These are phyloP conservation scores for Hypselothyrea guttata DNA, from an alignment of 2,888 invertebrate species.

Conservation along the genomic window DNA sequence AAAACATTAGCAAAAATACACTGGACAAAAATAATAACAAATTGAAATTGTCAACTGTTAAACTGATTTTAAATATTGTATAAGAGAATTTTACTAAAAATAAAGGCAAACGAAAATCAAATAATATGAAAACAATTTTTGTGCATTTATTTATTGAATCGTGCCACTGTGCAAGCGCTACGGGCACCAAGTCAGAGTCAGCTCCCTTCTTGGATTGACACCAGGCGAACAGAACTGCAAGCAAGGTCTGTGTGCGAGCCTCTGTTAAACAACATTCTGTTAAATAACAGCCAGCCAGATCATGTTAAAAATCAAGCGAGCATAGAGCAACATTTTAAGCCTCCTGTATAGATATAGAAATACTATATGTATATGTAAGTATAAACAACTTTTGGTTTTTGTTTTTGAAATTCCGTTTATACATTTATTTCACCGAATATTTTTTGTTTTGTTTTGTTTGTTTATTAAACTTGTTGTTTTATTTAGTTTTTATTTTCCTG, in stretches of 20 bases:
- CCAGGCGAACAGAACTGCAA: too few relatives aligned
- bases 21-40: conserved; percentile 19
- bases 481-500: conserved; percentile 45
- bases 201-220: too few relatives aligned
- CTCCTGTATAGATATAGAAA: too few relatives aligned
- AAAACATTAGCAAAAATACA: conserved; percentile 41
- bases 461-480: conserved; percentile 4
- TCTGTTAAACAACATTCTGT: too few relatives aligned
- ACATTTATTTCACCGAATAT: conserved; percentile 81
- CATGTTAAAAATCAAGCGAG: too few relatives aligned
- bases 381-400: not conserved
- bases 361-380: too few relatives aligned
- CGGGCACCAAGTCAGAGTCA: too few relatives aligned
- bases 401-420: conserved; percentile 78
- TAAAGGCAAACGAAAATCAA: conserved; percentile 58
- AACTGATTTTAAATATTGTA: conserved; percentile 74
- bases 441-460: too few relatives aligned
- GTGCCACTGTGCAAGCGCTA: not conserved
- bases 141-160: not conserved
- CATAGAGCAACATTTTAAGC: too few relatives aligned
- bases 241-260: too few relatives aligned
- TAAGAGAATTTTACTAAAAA: conserved; percentile 76
- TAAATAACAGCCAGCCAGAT: too few relatives aligned
- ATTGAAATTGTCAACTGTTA: conserved; percentile 71
- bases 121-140: conserved; percentile 2